Evolutionary conservation across 2,113 vertebrate genomes (phyloP).

Genomic region (Hydrochoerus hydrochaeris): DNA sequence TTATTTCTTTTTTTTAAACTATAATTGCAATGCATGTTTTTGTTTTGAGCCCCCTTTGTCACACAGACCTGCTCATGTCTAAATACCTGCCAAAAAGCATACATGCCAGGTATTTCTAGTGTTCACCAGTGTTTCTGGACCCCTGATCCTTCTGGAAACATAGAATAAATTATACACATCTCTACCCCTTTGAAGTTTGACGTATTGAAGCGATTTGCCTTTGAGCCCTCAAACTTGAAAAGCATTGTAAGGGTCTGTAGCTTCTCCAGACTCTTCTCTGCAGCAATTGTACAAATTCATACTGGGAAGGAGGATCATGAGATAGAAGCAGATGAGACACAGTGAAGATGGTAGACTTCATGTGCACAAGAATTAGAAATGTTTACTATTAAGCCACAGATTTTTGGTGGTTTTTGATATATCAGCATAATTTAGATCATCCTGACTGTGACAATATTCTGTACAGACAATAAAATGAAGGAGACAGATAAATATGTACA

Average conservation of each 20-base stretch:
- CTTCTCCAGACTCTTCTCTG: not conserved
- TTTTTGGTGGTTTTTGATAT: not conserved
- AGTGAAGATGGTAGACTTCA: not conserved
- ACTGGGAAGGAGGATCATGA: not conserved
- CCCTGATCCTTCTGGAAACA: not conserved
- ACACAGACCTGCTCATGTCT: not conserved
- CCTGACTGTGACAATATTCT: not conserved
- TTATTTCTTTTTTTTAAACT: not conserved
- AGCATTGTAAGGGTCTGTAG: not conserved
- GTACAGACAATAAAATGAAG: not conserved
- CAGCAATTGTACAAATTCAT: not conserved
- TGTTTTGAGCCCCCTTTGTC: not conserved
- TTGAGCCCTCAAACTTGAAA: not conserved
- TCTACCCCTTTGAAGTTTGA: not conserved
- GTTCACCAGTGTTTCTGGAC: not conserved
- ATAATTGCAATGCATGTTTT: not conserved
- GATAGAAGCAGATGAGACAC: not conserved
- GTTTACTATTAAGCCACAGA: not conserved
- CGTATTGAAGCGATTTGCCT: not conserved
- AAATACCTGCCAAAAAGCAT: not conserved
- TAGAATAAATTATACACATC: not conserved
- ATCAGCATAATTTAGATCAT: not conserved
- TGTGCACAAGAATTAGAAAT: not conserved
- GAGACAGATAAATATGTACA: not conserved
- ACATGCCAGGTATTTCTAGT: not conserved